These are phyloP conservation scores for Tetramorium bicarinatum DNA, from an alignment of 2,888 invertebrate species.

Conservation along the genomic window DNA sequence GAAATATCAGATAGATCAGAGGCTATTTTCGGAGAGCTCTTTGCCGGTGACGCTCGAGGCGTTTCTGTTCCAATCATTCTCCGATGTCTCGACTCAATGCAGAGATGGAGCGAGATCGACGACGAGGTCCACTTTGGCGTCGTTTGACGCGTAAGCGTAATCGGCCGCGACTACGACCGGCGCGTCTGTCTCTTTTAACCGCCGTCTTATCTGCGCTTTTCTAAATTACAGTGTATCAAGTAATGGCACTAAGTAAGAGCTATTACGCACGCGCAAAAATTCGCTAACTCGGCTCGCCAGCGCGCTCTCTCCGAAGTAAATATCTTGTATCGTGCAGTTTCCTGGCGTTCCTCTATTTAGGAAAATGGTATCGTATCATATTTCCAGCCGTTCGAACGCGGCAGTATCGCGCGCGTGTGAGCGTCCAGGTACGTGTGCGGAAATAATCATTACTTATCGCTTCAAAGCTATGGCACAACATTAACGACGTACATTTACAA, in stretches of 20 bases:
- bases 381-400: constrained; percentile 28
- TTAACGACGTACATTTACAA: constrained; percentile 17
- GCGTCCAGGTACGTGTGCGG: constrained; percentile 6
- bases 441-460: constrained; percentile 30
- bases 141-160: constrained; percentile 57
- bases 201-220: constrained; percentile 58
- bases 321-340: constrained; percentile 59
- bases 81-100: constrained; percentile 16
- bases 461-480: constrained; percentile 16
- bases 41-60: constrained; percentile 26
- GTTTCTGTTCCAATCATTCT: constrained; percentile 30
- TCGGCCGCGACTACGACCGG: constrained; percentile 57
- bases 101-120: constrained; percentile 49
- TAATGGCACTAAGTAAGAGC: constrained; percentile 69
- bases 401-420: neutral
- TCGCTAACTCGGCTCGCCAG: constrained; percentile 17
- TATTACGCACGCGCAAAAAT: constrained; percentile 58
- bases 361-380: constrained; percentile 47
- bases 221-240: constrained; percentile 71
- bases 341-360: constrained; percentile 42
- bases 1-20: constrained; percentile 15
- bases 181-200: constrained; percentile 43
- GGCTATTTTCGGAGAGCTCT: constrained; percentile 42
- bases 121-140: constrained; percentile 57
- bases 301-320: constrained; percentile 38